Evolutionary conservation across 2,888 invertebrate genomes (phyloP).

Genomic region (Cataglyphis altisquamis): DNA sequence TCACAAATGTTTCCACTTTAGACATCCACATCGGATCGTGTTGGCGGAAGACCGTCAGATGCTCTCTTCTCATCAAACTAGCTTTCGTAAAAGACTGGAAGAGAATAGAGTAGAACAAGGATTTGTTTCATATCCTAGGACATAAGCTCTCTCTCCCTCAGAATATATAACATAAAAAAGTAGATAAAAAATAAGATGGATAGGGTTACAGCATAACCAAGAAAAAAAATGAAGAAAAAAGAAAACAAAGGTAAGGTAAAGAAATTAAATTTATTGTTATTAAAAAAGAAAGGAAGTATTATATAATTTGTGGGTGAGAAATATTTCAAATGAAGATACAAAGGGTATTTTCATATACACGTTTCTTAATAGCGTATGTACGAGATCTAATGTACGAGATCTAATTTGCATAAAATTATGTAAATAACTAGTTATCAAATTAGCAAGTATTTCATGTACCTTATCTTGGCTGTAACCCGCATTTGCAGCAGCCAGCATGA

Average conservation of each 20-base stretch:
- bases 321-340: background rate
- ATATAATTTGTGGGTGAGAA: too few species aligned
- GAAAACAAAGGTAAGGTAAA: background rate
- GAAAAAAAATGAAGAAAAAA: background rate
- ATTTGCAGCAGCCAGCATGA: conserved; percentile 10
- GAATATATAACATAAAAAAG: conserved; percentile 35
- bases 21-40: conserved; percentile 21
- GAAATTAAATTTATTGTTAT: conserved; percentile 35
- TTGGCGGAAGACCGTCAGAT: conserved; percentile 23
- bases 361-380: conserved; percentile 58
- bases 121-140: conserved; percentile 51
- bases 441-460: conserved; percentile 66
- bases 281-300: background rate
- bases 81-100: conserved; percentile 14
- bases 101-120: conserved; percentile 38
- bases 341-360: conserved; percentile 32
- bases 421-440: conserved; percentile 63
- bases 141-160: conserved; percentile 18
- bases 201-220: conserved; percentile 10
- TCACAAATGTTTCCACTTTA: conserved; percentile 41
- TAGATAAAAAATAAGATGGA: conserved; percentile 44
- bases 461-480: conserved; percentile 48
- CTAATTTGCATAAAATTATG: conserved; percentile 73
- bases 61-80: conserved; percentile 25
- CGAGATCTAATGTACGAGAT: conserved; percentile 65